Evolutionary conservation across 2,797 vertebrate genomes (phyloP).

Genomic region (Heteromormyrus szaboi): DNA sequence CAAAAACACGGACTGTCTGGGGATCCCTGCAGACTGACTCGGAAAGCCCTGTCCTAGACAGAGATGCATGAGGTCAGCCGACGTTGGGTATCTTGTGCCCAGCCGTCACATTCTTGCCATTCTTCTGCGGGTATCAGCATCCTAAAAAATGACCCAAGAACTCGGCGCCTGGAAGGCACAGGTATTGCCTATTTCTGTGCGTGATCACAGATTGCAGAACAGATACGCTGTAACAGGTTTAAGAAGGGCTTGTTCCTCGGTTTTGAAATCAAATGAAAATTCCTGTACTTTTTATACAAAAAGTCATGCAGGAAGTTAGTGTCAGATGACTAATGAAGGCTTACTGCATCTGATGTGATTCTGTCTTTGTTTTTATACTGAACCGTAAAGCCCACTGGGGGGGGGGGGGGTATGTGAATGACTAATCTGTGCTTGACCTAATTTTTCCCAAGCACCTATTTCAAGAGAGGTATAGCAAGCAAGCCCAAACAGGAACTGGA

Average conservation of each 20-base stretch:
- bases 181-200: background rate
- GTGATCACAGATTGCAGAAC: background rate
- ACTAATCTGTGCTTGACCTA: background rate
- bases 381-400: background rate
- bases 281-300: background rate
- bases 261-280: background rate
- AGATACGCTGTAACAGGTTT: background rate
- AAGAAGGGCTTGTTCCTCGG: background rate
- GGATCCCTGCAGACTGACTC: background rate
- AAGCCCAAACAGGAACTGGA: background rate
- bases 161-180: background rate
- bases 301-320: background rate
- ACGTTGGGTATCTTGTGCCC: background rate
- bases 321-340: background rate
- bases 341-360: background rate
- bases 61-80: background rate
- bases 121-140: background rate
- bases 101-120: background rate
- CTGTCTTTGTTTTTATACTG: background rate
- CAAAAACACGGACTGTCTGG: background rate
- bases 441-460: background rate
- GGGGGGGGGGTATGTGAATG: background rate
- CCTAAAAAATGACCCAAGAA: background rate
- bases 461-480: background rate
- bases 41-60: background rate